phyloP scores from a whole-genome alignment of 2,797 vertebrate species.

The Cynodonichthys magdalenae region DNA sequence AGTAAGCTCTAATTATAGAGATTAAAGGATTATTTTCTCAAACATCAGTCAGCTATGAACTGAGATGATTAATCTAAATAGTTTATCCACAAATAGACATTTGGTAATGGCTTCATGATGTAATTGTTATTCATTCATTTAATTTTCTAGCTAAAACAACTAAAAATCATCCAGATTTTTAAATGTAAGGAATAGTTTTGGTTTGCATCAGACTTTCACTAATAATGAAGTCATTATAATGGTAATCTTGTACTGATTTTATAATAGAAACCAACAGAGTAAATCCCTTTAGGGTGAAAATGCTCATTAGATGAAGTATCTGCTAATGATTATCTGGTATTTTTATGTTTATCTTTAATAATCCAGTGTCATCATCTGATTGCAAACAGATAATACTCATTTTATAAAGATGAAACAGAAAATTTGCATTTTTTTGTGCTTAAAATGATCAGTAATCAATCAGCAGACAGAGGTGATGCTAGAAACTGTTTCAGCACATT shows the following conservation, averaged over 20 bases:
- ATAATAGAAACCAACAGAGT: neutral
- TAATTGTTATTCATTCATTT: neutral
- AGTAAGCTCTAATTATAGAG: neutral
- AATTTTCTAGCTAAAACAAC: neutral
- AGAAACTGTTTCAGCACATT: neutral
- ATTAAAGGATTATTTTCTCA: neutral
- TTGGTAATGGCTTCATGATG: neutral
- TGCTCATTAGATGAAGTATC: too few relatives aligned
- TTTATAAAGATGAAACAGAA: too few relatives aligned
- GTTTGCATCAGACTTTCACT: neutral
- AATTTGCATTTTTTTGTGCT: too few relatives aligned
- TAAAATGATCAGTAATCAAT: neutral
- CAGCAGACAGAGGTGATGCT: neutral
- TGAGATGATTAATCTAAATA: neutral
- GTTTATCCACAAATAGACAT: neutral
- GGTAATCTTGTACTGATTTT: neutral
- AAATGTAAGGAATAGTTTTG: neutral
- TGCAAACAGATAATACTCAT: too few relatives aligned
- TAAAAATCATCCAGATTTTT: neutral
- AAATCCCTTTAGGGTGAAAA: neutral
- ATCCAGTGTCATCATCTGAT: neutral
- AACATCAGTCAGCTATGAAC: neutral
- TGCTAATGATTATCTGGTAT: neutral
- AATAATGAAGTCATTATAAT: neutral
- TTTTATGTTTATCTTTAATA: neutral